Evolutionary conservation across 2,888 invertebrate species (phyloP).

Genomic region (Diloba caeruleocephala): DNA sequence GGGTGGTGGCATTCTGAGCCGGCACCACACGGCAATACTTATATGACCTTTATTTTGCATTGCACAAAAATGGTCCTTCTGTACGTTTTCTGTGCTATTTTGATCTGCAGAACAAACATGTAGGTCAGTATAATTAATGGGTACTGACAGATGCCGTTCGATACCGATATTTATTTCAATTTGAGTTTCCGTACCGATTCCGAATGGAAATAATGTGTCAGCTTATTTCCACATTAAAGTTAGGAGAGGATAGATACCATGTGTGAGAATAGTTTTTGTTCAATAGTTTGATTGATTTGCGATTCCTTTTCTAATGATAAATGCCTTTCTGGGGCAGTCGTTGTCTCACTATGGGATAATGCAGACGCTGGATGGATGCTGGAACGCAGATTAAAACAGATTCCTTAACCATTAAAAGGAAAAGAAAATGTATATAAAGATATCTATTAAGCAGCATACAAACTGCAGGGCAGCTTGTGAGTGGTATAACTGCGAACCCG

Average conservation of each 20-base stretch:
- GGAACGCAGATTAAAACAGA: too few relatives aligned
- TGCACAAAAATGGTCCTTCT: slow-evolving; percentile 2
- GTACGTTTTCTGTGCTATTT: slow-evolving; percentile 20
- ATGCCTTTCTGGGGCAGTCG: too few relatives aligned
- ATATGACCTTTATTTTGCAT: not conserved
- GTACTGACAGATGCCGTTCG: slow-evolving; percentile 26
- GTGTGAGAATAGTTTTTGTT: slow-evolving; percentile 12
- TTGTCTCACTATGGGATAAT: too few relatives aligned
- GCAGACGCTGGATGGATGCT: too few relatives aligned
- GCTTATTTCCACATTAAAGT: slow-evolving; percentile 29
- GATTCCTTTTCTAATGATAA: not conserved
- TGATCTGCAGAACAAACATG: slow-evolving; percentile 30
- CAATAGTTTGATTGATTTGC: not conserved
- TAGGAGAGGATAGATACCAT: slow-evolving; percentile 11
- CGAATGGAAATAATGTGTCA: slow-evolving; percentile 27
- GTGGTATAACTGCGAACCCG: too few relatives aligned
- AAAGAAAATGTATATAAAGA: too few relatives aligned
- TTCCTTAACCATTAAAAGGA: too few relatives aligned
- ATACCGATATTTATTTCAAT: slow-evolving; percentile 46
- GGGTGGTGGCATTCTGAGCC: too few relatives aligned
- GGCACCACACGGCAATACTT: too few relatives aligned
- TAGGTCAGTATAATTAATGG: slow-evolving; percentile 48
- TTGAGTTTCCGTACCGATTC: slow-evolving; percentile 15
- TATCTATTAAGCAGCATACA: too few relatives aligned
- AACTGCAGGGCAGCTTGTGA: too few relatives aligned